These are phyloP conservation scores for Muscicapa comitata DNA, from an alignment of 2,797 vertebrate species.

Conservation along the genomic window DNA sequence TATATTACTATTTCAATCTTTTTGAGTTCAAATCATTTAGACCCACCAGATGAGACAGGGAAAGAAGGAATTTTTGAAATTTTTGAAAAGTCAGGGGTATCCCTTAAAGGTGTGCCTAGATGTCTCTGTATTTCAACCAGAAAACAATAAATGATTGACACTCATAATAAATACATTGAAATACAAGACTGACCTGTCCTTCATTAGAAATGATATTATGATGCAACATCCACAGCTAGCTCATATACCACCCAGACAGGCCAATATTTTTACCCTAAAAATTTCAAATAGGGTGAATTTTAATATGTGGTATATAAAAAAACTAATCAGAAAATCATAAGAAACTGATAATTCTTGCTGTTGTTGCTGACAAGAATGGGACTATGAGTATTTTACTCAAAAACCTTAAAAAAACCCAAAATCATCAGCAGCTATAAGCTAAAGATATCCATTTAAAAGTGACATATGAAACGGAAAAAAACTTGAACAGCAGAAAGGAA, in stretches of 20 bases:
- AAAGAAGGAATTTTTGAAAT: conserved; percentile 48
- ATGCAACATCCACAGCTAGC: conserved; percentile 39
- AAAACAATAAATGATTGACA: conserved; percentile 55
- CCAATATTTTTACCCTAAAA: conserved; percentile 10
- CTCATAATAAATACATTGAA: conserved; percentile 53
- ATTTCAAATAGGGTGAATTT: conserved; percentile 54
- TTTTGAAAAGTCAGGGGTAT: conserved; percentile 6
- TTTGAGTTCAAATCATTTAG: neutral
- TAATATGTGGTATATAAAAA: conserved; percentile 2
- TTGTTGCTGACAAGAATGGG: neutral
- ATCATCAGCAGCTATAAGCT: neutral
- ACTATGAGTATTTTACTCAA: neutral
- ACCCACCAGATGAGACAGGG: neutral
- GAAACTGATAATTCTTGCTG: neutral
- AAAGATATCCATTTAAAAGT: neutral
- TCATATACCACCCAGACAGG: conserved; percentile 10
- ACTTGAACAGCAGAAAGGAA: neutral
- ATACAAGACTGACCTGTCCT: conserved; percentile 46
- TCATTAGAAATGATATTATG: conserved; percentile 67
- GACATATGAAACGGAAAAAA: neutral
- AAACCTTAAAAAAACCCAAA: neutral
- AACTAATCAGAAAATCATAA: neutral
- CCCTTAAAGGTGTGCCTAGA: conserved; percentile 48
- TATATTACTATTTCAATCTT: neutral
- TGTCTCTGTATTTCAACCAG: conserved; percentile 30